Conservation (phyloP, 2,888 invertebrate species). For the Drosophila emarginata region DNA sequence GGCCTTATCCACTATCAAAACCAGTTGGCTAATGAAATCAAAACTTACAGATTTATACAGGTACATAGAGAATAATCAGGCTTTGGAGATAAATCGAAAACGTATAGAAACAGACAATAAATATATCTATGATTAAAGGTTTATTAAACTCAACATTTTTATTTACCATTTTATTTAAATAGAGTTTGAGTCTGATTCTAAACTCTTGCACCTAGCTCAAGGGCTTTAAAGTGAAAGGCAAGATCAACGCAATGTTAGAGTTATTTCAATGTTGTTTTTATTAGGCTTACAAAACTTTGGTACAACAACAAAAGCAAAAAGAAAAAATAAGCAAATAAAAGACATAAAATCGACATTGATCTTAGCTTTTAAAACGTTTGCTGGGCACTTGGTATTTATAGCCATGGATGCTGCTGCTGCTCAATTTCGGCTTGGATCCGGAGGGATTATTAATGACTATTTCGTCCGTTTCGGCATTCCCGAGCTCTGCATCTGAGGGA, state of each 20-base stretch:
- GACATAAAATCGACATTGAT: neutral
- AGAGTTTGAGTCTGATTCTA: neutral
- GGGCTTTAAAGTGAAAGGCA: constrained; percentile 56
- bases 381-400: constrained; percentile 64
- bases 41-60: neutral
- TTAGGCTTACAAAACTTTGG: constrained; percentile 59
- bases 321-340: neutral
- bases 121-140: too few species aligned
- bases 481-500: constrained; percentile 65
- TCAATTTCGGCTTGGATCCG: neutral
- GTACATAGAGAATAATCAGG: neutral
- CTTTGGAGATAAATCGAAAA: too few species aligned
- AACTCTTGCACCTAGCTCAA: constrained; percentile 35
- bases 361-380: constrained; percentile 56
- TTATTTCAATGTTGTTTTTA: constrained; percentile 29
- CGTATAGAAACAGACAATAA: too few species aligned
- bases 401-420: constrained; percentile 45
- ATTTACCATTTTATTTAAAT: neutral
- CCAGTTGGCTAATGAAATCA: constrained; percentile 13
- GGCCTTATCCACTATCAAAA: neutral
- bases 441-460: constrained; percentile 12
- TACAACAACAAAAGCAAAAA: constrained; percentile 29
- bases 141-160: neutral
- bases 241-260: constrained; percentile 7
- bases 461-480: constrained; percentile 39